Evolutionary conservation across 2,888 invertebrate genomes (phyloP).

Genomic region (Encarsia formosa): DNA sequence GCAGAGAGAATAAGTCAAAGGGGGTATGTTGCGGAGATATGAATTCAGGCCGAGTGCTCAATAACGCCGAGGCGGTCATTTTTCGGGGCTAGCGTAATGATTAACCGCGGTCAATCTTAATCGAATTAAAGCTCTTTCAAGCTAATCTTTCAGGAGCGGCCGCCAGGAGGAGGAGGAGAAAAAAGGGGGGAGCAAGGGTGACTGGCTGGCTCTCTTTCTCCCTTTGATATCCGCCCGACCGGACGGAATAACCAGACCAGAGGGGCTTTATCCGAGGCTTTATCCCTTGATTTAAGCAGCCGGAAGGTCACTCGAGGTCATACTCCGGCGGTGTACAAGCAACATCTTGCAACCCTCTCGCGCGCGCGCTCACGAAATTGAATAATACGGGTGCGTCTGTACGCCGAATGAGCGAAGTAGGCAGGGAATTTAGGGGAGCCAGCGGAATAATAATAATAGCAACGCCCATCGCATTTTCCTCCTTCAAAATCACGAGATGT

Average conservation of each 20-base stretch:
- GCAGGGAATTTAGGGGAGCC: too few relatives aligned
- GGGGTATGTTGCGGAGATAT: not conserved
- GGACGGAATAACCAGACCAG: not conserved
- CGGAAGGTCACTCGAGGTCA: conserved; percentile 18
- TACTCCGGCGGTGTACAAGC: not conserved
- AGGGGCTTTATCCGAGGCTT: not conserved
- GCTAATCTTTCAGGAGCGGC: not conserved
- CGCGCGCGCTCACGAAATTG: conserved; percentile 4
- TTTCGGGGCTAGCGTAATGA: too few relatives aligned
- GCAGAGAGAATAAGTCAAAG: conserved; percentile 1
- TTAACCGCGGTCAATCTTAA: too few relatives aligned
- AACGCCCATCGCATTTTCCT: conserved; percentile 3
- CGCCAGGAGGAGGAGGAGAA: not conserved
- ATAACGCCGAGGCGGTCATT: too few relatives aligned
- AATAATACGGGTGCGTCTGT: conserved; percentile 3
- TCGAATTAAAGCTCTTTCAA: not conserved
- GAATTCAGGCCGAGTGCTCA: not conserved
- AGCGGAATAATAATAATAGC: not conserved
- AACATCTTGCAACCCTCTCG: not conserved
- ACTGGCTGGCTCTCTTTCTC: not conserved
- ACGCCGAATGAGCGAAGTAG: not conserved
- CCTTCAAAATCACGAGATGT: not conserved
- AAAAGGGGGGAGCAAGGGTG: not conserved
- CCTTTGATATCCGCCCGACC: not conserved
- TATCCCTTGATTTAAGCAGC: too few relatives aligned